phyloP scores from a whole-genome alignment of 1,140 invertebrate genomes.

The Drosophila prosaltans region DNA sequence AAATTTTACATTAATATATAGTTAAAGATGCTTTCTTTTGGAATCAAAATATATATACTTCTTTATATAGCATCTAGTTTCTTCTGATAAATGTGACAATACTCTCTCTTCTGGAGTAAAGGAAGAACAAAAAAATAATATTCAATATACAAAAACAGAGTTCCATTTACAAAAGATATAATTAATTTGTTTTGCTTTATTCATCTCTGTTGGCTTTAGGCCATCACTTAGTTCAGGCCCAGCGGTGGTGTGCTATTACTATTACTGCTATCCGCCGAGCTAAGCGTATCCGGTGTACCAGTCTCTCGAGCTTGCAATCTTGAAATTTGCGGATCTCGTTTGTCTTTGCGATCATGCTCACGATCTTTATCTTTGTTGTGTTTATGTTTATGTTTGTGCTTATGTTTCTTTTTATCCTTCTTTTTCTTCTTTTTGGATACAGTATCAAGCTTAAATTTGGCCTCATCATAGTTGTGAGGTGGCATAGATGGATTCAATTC shows the following conservation, averaged over 20 bases:
- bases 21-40: no score
- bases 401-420: constrained; percentile 92
- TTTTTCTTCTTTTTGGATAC: constrained; percentile 89
- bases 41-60: no score
- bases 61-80: no score
- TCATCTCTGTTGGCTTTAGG: neutral
- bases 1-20: no score
- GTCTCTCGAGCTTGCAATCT: constrained; percentile 83
- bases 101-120: no score
- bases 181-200: no score
- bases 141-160: no score
- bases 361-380: constrained; percentile 85
- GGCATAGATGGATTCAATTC: neutral
- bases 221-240: constrained; percentile 52
- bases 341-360: constrained; percentile 80
- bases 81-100: no score
- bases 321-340: constrained; percentile 82
- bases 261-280: constrained; percentile 85
- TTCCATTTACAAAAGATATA: no score
- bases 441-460: constrained; percentile 54
- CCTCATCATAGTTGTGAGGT: constrained; percentile 57
- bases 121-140: no score
- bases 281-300: constrained; percentile 85
- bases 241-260: constrained; percentile 70
- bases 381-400: constrained; percentile 90